phyloP scores from a whole-genome alignment of 2,113 vertebrate species.

The Probosciger aterrimus region DNA sequence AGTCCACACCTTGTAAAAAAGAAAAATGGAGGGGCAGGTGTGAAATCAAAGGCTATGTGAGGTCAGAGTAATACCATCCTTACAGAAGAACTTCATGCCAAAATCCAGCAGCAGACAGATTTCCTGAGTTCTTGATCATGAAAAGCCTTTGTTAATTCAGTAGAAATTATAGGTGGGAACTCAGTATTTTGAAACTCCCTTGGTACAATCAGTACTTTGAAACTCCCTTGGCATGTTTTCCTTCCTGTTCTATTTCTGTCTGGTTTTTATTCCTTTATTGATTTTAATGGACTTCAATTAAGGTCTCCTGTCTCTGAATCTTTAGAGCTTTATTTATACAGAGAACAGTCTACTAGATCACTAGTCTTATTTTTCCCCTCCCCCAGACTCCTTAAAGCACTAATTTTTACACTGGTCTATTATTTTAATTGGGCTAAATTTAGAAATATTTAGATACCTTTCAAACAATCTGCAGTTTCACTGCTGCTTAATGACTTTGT shows the following conservation, averaged over 20 bases:
- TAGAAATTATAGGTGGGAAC: not conserved
- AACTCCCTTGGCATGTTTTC: not conserved
- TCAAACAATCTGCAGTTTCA: constrained; percentile 1
- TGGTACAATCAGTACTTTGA: not conserved
- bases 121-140: not conserved
- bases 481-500: constrained; percentile 9
- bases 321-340: constrained; percentile 49
- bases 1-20: not conserved
- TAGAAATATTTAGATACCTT: not conserved
- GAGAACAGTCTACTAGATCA: not conserved
- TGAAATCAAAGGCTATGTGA: not conserved
- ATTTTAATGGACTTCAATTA: constrained; percentile 62
- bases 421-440: constrained; percentile 32
- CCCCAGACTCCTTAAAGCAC: not conserved
- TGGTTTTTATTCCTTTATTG: constrained; percentile 37
- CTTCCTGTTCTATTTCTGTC: constrained; percentile 15
- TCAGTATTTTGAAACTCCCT: not conserved
- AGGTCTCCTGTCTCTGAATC: constrained; percentile 1
- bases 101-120: not conserved
- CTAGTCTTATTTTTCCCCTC: not conserved
- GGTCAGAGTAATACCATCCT: accelerated
- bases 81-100: not conserved
- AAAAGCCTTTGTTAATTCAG: not conserved
- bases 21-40: not conserved
- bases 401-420: not conserved